Evolutionary conservation across 2,113 vertebrate genomes (phyloP), one percentile per base, ranked within the genome.

Genomic region (Channa argus): DNA sequence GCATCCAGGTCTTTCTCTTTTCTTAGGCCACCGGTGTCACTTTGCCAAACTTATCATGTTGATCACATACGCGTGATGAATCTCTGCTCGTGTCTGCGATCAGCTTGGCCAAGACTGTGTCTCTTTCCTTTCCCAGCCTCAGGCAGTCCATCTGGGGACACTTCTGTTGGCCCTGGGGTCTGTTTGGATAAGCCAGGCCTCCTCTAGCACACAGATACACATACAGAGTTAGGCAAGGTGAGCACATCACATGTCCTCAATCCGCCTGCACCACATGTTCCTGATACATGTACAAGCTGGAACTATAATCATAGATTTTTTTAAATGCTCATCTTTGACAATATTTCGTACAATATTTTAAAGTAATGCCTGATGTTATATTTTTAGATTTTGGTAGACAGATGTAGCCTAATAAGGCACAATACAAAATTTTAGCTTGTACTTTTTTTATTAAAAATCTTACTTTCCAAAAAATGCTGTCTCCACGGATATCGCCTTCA

Each of bases 131-230:
- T 58, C 53, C 54, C 68, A 74, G 90, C 93, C 91, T 49, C 58
- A 55, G 92, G 93, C 79, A 68, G 53, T 71, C 86, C 93, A 94
- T 91, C 92, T 94, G 93, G 86, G 84, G 71, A 79, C 63, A 72
- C 85, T 88, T 83, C 86, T 92, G 89, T 88, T 83, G 63, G 78
- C 80, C 83, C 71, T 15, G 33, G 54, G 87, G 84, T 72, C 74
- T 62, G 43, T 71, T 71, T 77, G 76, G 72, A 75, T 74, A 52
- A 41, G 72, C 82, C 84, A 81, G 64, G 62, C 54, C 56, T 71
- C 51, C 76, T 85, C 62, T 67, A 65, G 65, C 58, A 50, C 58
- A 52, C 61, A 58, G 36, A 79, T 6, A 51, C 37, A 41, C 39
- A 36, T 46, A 43, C 64, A 76, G 70, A 52, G 70, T 43, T 37